A percentile compares a stretch with the other conserved stretches of the same genome.
Evolutionary conservation across 2,113 vertebrate species (phyloP).

Genomic region (Picathartes gymnocephalus): DNA sequence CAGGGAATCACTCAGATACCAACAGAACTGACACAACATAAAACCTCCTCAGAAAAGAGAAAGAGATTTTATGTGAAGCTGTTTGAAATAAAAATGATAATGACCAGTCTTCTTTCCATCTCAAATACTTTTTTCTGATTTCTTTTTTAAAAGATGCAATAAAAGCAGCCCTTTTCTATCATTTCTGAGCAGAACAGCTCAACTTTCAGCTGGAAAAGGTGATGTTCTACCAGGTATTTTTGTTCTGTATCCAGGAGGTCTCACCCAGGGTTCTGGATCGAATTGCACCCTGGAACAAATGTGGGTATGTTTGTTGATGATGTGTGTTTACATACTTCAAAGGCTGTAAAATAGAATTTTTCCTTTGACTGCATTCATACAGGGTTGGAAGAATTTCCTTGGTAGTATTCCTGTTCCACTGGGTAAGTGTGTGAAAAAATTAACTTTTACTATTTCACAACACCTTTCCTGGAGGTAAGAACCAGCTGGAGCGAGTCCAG

Average conservation of each 20-base stretch:
- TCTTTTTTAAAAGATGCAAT: neutral
- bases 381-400: too few relatives aligned
- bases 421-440: too few relatives aligned
- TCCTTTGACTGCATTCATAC: too few relatives aligned
- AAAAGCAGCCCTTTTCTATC: neutral
- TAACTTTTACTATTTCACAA: neutral
- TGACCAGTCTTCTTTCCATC: fast-evolving
- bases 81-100: neutral
- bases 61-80: neutral
- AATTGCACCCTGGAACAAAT: too few relatives aligned
- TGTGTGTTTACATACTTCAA: too few relatives aligned
- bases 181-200: neutral
- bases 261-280: neutral
- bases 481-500: neutral
- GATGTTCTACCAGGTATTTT: neutral
- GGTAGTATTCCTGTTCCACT: too few relatives aligned
- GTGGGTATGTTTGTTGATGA: too few relatives aligned
- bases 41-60: neutral
- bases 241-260: neutral
- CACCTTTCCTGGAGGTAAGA: neutral
- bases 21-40: neutral
- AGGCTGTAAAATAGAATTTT: too few relatives aligned
- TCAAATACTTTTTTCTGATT: neutral
- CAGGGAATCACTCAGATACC: neutral
- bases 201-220: neutral